These are phyloP conservation scores for Heptranchias perlo DNA, from an alignment of 2,113 vertebrate genomes.

Conservation along the genomic window DNA sequence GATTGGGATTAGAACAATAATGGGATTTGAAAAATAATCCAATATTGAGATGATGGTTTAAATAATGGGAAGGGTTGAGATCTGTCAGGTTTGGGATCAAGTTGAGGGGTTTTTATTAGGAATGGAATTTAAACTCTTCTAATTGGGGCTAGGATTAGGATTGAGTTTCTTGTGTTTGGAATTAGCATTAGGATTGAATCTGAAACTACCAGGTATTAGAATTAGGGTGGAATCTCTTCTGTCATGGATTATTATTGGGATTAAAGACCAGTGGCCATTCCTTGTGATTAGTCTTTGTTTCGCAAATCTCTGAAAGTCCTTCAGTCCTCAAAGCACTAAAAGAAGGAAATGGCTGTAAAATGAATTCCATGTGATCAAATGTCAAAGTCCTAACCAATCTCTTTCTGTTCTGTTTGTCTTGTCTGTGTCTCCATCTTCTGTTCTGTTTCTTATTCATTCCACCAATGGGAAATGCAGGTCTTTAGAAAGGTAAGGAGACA, in stretches of 20 bases:
- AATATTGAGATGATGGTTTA: neutral
- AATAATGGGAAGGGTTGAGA: neutral
- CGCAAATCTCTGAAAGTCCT: neutral
- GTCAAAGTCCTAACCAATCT: constrained; percentile 43
- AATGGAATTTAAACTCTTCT: neutral
- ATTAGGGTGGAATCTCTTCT: neutral
- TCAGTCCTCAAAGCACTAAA: neutral
- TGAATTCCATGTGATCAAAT: neutral
- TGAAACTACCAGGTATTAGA: neutral
- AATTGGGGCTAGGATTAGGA: neutral
- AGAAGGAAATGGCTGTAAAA: neutral
- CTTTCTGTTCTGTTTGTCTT: constrained; percentile 52
- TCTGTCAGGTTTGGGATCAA: neutral
- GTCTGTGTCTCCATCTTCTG: constrained; percentile 56
- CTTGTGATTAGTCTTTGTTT: neutral
- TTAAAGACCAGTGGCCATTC: neutral
- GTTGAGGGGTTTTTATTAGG: neutral
- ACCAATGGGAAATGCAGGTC: constrained; percentile 64
- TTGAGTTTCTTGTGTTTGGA: neutral
- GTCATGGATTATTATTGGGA: neutral
- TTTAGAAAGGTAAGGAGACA: constrained; percentile 69
- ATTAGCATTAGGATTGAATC: neutral
- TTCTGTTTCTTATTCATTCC: constrained; percentile 57
- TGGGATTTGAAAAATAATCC: neutral
- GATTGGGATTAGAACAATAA: neutral